These are phyloP conservation scores for Gephyroberyx darwinii DNA, from an alignment of 2,797 vertebrate genomes.

Conservation along the genomic window DNA sequence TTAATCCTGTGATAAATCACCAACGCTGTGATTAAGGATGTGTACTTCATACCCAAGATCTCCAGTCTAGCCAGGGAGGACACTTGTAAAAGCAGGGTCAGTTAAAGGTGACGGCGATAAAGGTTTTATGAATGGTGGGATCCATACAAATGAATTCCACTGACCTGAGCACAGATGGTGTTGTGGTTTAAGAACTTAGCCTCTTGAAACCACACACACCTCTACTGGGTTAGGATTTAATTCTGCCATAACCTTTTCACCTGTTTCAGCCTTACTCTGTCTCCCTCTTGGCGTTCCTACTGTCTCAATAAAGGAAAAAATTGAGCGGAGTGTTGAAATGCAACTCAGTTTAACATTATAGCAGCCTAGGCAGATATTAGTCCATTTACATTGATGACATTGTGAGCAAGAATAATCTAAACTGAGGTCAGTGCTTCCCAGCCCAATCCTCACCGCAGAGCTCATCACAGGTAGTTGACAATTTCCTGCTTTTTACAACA, in stretches of 20 bases:
- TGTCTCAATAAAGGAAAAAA: background rate
- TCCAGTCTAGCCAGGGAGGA: constrained; percentile 6
- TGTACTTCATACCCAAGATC: background rate
- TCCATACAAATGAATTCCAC: too few species aligned
- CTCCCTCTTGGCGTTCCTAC: background rate
- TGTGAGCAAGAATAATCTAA: constrained; percentile 12
- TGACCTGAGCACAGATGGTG: background rate
- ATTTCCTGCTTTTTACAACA: constrained; percentile 71
- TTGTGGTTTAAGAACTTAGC: background rate
- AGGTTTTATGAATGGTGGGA: background rate
- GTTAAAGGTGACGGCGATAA: constrained; percentile 9
- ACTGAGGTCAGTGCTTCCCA: constrained; percentile 13
- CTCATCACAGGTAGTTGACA: constrained; percentile 54
- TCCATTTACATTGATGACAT: background rate
- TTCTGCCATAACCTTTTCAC: too few species aligned
- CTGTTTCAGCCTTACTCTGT: background rate
- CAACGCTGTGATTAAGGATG: constrained; percentile 9
- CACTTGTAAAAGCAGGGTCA: constrained; percentile 11
- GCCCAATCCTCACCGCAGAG: constrained; percentile 23
- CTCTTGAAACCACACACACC: background rate
- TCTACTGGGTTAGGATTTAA: background rate
- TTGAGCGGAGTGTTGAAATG: background rate
- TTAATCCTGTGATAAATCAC: constrained; percentile 19
- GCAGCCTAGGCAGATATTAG: background rate
- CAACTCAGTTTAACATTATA: background rate